These are phyloP conservation scores for Drosophila rubida DNA, from an alignment of 2,888 invertebrate genomes.

Conservation along the genomic window DNA sequence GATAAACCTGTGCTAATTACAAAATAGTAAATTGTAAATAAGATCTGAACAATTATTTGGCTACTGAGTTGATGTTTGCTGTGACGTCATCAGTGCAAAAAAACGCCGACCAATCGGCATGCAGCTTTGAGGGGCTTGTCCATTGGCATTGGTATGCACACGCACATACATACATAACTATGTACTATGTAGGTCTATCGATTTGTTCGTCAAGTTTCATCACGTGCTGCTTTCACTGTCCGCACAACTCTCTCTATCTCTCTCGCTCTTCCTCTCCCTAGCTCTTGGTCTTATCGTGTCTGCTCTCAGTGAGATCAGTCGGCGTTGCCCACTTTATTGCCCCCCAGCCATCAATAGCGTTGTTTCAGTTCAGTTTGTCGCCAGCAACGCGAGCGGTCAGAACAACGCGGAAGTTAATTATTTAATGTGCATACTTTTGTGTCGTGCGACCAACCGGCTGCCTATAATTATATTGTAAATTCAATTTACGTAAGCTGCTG, in stretches of 20 bases:
- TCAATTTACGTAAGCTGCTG: conserved; percentile 52
- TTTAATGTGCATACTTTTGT: conserved; percentile 20
- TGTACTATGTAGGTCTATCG: conserved; percentile 19
- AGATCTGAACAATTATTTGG: conserved; percentile 19
- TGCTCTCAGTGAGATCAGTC: conserved; percentile 33
- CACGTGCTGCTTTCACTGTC: conserved; percentile 44
- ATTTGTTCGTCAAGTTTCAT: conserved; percentile 38
- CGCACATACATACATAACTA: not conserved
- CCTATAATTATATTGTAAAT: conserved; percentile 41
- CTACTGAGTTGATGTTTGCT: conserved; percentile 5
- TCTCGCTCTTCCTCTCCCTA: conserved; percentile 4
- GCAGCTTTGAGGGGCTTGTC: conserved; percentile 66
- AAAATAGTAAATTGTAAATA: conserved; percentile 10
- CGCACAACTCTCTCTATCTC: not conserved
- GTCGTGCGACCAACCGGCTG: not conserved
- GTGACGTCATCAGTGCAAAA: conserved; percentile 54
- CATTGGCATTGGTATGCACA: conserved; percentile 1
- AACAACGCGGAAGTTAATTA: conserved; percentile 32
- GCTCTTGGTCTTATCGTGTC: not conserved
- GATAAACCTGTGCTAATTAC: conserved; percentile 12
- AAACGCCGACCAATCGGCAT: conserved; percentile 52
- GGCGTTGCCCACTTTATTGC: conserved; percentile 15
- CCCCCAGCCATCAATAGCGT: conserved; percentile 19
- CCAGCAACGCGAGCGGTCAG: conserved; percentile 38
- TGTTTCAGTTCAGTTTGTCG: conserved; percentile 50